Evolutionary conservation across 2,113 vertebrate species (phyloP).

Genomic region (Plecotus auritus): DNA sequence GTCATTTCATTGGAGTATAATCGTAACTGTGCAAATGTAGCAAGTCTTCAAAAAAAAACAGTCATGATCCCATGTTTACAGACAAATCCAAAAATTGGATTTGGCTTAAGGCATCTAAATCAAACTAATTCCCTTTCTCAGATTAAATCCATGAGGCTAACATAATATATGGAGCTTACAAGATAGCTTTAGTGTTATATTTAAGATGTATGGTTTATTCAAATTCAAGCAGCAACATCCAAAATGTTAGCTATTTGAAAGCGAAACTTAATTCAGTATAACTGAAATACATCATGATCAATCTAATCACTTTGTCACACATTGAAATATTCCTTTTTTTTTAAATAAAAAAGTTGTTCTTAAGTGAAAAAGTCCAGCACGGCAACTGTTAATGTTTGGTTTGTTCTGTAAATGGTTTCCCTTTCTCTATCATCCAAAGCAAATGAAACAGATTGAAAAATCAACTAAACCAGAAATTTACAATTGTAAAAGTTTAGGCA

Average conservation of each 20-base stretch:
- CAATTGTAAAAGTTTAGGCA: slow-evolving; percentile 3
- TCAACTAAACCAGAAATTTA: slow-evolving; percentile 17
- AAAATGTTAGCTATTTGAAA: background rate
- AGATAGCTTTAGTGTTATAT: slow-evolving; percentile 34
- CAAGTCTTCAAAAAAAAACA: slow-evolving; percentile 42
- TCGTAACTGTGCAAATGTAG: slow-evolving; percentile 38
- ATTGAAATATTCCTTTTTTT: background rate
- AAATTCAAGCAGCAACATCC: slow-evolving; percentile 30
- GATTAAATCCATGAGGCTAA: slow-evolving; percentile 38
- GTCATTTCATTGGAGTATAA: slow-evolving; percentile 50
- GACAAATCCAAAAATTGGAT: slow-evolving; percentile 66
- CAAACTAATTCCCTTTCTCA: slow-evolving; percentile 62
- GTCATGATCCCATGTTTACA: slow-evolving; percentile 48
- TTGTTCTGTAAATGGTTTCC: background rate
- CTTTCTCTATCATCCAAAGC: background rate
- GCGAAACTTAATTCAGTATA: slow-evolving; percentile 17
- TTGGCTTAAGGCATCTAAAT: slow-evolving; percentile 62
- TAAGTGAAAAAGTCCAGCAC: background rate
- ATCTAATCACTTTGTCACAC: slow-evolving; percentile 42
- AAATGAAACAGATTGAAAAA: slow-evolving; percentile 26
- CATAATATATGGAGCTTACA: slow-evolving; percentile 8
- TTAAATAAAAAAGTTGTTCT: background rate
- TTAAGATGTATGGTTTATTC: slow-evolving; percentile 50
- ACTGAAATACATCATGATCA: background rate
- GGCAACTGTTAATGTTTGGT: slow-evolving; percentile 28